These are phyloP conservation scores for Naja naja DNA, from an alignment of 2,113 vertebrate species.

Conservation along the genomic window DNA sequence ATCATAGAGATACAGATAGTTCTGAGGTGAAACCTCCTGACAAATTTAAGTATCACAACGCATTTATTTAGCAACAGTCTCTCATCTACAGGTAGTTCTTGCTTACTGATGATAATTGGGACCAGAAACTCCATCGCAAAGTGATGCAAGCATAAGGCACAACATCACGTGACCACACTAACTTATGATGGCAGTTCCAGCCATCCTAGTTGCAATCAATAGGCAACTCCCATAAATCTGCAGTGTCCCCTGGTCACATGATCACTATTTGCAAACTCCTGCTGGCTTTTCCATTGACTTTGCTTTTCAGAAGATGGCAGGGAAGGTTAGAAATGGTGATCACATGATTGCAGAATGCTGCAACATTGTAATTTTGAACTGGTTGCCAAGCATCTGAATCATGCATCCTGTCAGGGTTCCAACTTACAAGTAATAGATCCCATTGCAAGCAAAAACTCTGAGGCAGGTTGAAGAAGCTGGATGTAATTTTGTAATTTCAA, in stretches of 20 bases:
- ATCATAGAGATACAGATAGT: not conserved
- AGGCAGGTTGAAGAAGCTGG: too few species aligned
- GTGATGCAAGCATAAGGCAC: not conserved
- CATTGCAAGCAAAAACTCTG: too few species aligned
- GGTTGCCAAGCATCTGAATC: not conserved
- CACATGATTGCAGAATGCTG: not conserved
- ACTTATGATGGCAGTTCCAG: not conserved
- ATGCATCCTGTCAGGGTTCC: too few species aligned
- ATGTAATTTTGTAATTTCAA: not conserved
- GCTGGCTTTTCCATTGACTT: not conserved
- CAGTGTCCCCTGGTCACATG: not conserved
- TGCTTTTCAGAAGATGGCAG: not conserved
- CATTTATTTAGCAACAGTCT: not conserved
- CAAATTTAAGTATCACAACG: not conserved
- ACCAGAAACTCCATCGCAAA: not conserved
- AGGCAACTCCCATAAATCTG: accelerated
- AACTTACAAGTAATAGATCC: too few species aligned
- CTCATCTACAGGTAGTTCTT: not conserved
- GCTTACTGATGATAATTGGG: not conserved
- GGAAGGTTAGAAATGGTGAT: not conserved
- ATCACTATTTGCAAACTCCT: not conserved
- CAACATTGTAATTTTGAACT: not conserved
- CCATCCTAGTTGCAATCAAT: accelerated
- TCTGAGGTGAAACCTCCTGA: not conserved
- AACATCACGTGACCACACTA: not conserved